A percentile compares a stretch with the other conserved stretches of the same genome.
These are phyloP conservation scores for Meghimatium bilineatum DNA, from an alignment of 2,888 invertebrate genomes.

Conservation along the genomic window DNA sequence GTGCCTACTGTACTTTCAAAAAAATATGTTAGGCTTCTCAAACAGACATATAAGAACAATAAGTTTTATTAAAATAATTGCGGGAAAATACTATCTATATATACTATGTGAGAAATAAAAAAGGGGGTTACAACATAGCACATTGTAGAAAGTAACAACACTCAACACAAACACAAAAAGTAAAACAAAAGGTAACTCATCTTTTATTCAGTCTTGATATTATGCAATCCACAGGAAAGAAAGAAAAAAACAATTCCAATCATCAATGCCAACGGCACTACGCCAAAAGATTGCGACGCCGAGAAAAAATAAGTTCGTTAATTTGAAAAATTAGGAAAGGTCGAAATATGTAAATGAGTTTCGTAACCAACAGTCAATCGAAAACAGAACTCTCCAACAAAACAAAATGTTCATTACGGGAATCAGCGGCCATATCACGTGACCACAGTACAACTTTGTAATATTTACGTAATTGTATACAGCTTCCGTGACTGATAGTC, in stretches of 20 bases:
- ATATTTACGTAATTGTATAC: too few relatives aligned
- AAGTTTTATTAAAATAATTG: neutral
- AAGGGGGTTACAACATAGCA: neutral
- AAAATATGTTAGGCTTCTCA: neutral
- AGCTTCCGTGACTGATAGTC: too few relatives aligned
- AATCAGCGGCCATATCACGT: too few relatives aligned
- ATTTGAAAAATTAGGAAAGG: neutral
- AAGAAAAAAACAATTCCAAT: neutral
- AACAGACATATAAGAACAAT: neutral
- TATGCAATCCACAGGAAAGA: neutral
- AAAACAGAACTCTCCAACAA: too few relatives aligned
- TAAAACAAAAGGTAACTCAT: constrained; percentile 14
- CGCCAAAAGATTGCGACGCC: constrained; percentile 8
- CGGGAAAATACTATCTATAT: neutral
- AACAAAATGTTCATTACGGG: too few relatives aligned
- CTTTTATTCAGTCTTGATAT: constrained; percentile 9
- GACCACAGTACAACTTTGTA: too few relatives aligned
- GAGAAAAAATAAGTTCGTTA: neutral
- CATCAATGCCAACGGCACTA: neutral
- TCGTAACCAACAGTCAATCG: too few relatives aligned
- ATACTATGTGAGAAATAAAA: neutral
- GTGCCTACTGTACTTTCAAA: neutral
- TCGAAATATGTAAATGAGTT: too few relatives aligned
- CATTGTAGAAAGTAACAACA: neutral
- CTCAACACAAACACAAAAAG: neutral